Evolutionary conservation across 2,113 vertebrate genomes (phyloP), one percentile per base, ranked within the genome.

Genomic region (Zapus hudsonius): DNA sequence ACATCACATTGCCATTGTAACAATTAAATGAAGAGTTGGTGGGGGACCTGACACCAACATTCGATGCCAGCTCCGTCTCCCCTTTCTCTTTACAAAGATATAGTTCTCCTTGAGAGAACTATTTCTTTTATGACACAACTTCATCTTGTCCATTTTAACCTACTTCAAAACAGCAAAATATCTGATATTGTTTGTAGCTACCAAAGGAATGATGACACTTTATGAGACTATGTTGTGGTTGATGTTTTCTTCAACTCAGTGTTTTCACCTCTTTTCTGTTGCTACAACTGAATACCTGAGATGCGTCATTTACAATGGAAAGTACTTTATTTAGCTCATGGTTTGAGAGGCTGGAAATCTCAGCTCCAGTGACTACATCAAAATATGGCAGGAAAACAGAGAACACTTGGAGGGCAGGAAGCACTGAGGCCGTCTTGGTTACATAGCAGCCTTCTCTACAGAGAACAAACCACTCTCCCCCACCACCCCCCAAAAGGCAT

Each of bases 101-200:
- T 78, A 85, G 27, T 40, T 63, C 31, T 84, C 19, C 40, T 82
- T 88, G 19, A 40, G 9, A 33, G 11, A 73, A 82, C 40, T 78
- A 2, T 82, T 88, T 22, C 67, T 90, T 33, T 64, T 75, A 36
- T 36, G 59, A 69, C 5, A 42, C 25, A 15, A 74, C 31, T 72
- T 61, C n/a, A 78, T 84, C 36, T 90, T 90, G 33, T 23, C 76
- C 31, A 10, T 91, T 89, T 78, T 91, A 79, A 70, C 36, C 13
- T n/a, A 81, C 61, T 96, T 92, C 52, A 91, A 92, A 84, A 42
- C 2, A 84, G 33, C 33, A 87, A 84, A 75, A 70, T 29, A 72
- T 74, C 38, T 87, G 47, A 79, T 83, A 69, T 42, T 29, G 64
- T 47, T 84, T 86, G 47, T 4, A 59, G 29, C n/a, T 72, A n/a